Conservation (phyloP, 2,113 vertebrate species). For the Carettochelys insculpta region DNA sequence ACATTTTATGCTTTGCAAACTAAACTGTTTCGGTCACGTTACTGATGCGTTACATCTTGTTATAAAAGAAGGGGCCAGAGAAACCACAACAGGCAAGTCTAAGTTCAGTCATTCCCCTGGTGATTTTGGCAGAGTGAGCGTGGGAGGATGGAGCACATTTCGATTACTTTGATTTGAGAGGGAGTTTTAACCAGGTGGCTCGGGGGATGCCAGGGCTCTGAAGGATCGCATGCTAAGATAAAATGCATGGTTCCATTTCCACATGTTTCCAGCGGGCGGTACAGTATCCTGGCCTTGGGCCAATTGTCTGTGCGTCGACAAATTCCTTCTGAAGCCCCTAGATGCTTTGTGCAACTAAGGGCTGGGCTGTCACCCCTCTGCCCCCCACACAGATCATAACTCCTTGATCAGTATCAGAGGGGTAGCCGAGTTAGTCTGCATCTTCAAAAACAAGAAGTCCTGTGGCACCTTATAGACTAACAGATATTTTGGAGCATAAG, state of each 20-base stretch:
- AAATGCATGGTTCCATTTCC: conserved; percentile 58
- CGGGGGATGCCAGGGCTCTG: conserved; percentile 41
- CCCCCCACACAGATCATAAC: background rate
- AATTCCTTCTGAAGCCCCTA: background rate
- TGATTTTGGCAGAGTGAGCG: conserved; percentile 50
- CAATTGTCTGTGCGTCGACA: background rate
- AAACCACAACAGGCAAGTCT: conserved; percentile 10
- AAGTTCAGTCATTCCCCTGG: background rate
- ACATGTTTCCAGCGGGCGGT: background rate
- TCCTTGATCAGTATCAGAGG: no score
- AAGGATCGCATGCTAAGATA: conserved; percentile 48
- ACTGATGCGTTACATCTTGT: conserved; percentile 15
- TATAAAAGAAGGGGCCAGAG: background rate
- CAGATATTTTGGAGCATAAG: no score
- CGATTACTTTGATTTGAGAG: conserved; percentile 66
- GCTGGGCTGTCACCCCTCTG: fast-evolving
- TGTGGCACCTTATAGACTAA: no score
- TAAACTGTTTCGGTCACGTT: conserved; percentile 53
- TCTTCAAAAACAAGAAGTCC: no score
- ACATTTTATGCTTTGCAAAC: conserved; percentile 14
- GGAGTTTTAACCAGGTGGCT: conserved; percentile 69
- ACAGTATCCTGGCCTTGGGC: background rate
- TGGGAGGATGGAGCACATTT: conserved; percentile 64
- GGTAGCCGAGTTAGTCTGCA: no score
- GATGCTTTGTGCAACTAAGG: background rate